Percentiles rank a stretch among this genome's conserved stretches.
These are phyloP conservation scores for Phalacrocorax aristotelis DNA, from an alignment of 2,113 vertebrate species.

Conservation along the genomic window DNA sequence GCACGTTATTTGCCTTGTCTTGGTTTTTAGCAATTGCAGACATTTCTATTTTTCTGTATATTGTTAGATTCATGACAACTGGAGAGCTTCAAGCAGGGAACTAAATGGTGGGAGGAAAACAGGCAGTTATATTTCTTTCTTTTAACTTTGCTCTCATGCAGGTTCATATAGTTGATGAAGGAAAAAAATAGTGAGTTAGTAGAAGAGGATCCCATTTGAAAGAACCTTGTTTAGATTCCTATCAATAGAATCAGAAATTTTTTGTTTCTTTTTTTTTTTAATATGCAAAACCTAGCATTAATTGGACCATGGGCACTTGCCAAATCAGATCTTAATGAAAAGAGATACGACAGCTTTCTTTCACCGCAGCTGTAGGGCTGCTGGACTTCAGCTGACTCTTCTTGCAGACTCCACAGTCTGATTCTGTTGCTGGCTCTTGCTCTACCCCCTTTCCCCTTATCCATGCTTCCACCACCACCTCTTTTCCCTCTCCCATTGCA, in stretches of 20 bases:
- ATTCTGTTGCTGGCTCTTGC: not conserved
- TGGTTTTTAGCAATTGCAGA: not conserved
- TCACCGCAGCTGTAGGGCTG: not conserved
- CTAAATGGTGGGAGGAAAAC: not conserved
- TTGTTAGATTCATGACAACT: not conserved
- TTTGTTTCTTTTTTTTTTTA: not conserved
- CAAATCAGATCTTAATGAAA: not conserved
- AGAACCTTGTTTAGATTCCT: not conserved
- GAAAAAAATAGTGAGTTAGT: not conserved
- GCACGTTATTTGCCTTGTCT: not conserved
- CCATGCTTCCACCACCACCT: not conserved
- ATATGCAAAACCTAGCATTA: not conserved
- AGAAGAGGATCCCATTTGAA: not conserved
- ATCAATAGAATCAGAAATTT: not conserved
- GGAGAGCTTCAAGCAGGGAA: not conserved
- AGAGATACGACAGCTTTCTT: not conserved
- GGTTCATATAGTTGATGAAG: not conserved
- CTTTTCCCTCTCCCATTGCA: not conserved
- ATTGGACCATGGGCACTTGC: not conserved
- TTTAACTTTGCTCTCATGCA: not conserved
- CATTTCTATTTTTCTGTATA: not conserved
- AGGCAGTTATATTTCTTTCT: not conserved
- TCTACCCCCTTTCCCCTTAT: not conserved
- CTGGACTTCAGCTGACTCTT: not conserved
- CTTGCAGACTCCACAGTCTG: not conserved